Conservation (phyloP, 2,888 invertebrate species). For the Hirtodrosophila confusa region DNA sequence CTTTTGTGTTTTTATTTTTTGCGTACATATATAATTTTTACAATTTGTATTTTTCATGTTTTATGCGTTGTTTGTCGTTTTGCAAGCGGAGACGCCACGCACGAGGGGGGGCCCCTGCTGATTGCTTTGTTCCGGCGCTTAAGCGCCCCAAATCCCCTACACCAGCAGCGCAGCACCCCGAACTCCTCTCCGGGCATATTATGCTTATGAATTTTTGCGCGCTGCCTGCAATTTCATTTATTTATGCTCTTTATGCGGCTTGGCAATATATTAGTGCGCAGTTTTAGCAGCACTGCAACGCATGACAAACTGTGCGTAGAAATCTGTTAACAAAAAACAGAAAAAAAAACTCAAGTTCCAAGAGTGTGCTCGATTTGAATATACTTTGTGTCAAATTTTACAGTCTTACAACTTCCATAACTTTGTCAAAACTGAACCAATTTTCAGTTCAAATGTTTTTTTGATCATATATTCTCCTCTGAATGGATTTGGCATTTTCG, state of each 20-base stretch:
- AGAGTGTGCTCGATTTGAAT: too few relatives aligned
- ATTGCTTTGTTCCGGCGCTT: constrained; percentile 77
- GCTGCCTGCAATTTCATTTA: constrained; percentile 39
- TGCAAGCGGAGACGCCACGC: constrained; percentile 51
- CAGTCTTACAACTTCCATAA: too few relatives aligned
- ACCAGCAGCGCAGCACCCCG: constrained; percentile 12
- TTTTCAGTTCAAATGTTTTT: too few relatives aligned
- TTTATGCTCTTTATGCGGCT: constrained; percentile 34
- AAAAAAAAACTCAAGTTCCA: not conserved
- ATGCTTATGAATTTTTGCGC: constrained; percentile 43
- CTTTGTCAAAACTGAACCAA: too few relatives aligned
- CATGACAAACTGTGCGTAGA: too few relatives aligned
- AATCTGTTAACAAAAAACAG: constrained; percentile 46
- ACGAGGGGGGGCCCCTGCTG: constrained; percentile 51
- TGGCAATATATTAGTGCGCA: constrained; percentile 46
- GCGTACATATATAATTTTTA: constrained; percentile 25
- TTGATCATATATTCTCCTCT: too few relatives aligned
- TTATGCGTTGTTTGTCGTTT: constrained; percentile 50
- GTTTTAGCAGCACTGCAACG: constrained; percentile 39
- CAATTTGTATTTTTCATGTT: constrained; percentile 43
- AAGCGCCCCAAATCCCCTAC: constrained; percentile 52
- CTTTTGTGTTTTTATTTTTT: constrained; percentile 33
- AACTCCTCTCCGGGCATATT: constrained; percentile 44
- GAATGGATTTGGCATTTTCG: too few relatives aligned
- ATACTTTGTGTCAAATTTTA: too few relatives aligned